Percentiles rank a stretch among this genome's conserved stretches.
Evolutionary conservation across 2,888 invertebrate species (phyloP).

Genomic region (Palloptera scutellata): DNA sequence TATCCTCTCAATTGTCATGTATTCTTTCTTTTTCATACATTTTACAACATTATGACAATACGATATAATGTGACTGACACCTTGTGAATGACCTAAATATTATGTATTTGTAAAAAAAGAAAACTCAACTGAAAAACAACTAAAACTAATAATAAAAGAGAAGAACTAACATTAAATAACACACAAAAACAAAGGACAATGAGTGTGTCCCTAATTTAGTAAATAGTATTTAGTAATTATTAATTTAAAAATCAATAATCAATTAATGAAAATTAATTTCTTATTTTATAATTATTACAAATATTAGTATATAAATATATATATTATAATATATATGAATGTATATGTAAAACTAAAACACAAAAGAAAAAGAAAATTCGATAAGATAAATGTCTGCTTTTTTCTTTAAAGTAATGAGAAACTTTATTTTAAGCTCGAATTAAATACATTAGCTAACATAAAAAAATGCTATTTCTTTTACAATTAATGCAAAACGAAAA

Average conservation of each 20-base stretch:
- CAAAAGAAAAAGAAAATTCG: constrained; percentile 4
- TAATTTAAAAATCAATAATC: constrained; percentile 23
- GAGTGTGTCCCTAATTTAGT: constrained; percentile 35
- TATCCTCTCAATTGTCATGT: no score
- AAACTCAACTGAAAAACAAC: no score
- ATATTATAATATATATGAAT: constrained; percentile 6
- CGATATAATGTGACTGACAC: no score
- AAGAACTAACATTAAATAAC: constrained; percentile 2
- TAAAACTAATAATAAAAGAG: no score
- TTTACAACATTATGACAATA: no score
- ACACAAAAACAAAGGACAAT: constrained; percentile 36
- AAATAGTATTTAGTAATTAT: constrained; percentile 34
- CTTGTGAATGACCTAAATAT: no score
- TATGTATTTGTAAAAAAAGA: no score
- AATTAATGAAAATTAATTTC: constrained; percentile 14
- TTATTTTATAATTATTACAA: constrained; percentile 5
- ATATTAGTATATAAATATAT: not conserved
- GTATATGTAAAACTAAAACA: constrained; percentile 9
- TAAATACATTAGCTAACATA: constrained; percentile 14
- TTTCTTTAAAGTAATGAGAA: not conserved
- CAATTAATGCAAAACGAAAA: constrained; percentile 3
- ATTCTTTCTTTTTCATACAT: no score
- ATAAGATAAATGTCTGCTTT: constrained; percentile 11
- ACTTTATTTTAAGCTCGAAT: constrained; percentile 19
- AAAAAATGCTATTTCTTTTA: not conserved